Conservation (phyloP, 1,140 invertebrate species). For the Lordiphosa mommai region DNA sequence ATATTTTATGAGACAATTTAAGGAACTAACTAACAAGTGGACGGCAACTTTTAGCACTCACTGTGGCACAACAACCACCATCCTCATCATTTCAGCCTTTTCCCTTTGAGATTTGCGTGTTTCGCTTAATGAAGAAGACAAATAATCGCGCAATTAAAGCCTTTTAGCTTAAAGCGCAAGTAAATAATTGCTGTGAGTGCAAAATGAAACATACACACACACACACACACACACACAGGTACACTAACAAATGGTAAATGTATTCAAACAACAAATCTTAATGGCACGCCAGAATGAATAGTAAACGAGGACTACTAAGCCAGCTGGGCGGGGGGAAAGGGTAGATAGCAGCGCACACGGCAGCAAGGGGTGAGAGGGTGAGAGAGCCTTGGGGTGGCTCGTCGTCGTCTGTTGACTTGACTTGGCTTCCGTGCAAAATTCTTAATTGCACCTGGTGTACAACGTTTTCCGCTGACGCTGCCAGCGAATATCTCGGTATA, state of each 20-base stretch:
- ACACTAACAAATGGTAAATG: conserved; percentile 74
- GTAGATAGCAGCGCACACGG: conserved; percentile 29
- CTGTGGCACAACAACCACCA: conserved; percentile 26
- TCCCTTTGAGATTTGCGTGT: conserved; percentile 78
- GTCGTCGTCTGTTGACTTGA: conserved; percentile 53
- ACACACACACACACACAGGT: conserved; percentile 8
- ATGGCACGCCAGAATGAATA: conserved; percentile 77
- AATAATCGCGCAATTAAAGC: conserved; percentile 79
- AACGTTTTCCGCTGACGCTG: conserved; percentile 65
- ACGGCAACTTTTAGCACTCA: conserved; percentile 37
- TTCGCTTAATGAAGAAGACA: conserved; percentile 78
- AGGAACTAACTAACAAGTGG: too few species aligned
- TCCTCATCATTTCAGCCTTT: conserved; percentile 6
- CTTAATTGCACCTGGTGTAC: conserved; percentile 77
- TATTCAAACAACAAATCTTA: conserved; percentile 78
- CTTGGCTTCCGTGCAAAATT: conserved; percentile 76
- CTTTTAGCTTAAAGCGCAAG: conserved; percentile 78
- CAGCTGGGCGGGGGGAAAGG: conserved; percentile 24
- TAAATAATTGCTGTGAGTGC: conserved; percentile 79
- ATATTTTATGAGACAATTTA: too few species aligned
- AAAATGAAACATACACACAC: conserved; percentile 52
- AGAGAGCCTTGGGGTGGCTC: conserved; percentile 2
- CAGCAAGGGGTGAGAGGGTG: background rate
- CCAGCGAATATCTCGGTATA: conserved; percentile 56
- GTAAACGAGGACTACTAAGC: conserved; percentile 48